These are phyloP conservation scores for Cryptus armator DNA, from an alignment of 2,888 invertebrate genomes.

Conservation along the genomic window DNA sequence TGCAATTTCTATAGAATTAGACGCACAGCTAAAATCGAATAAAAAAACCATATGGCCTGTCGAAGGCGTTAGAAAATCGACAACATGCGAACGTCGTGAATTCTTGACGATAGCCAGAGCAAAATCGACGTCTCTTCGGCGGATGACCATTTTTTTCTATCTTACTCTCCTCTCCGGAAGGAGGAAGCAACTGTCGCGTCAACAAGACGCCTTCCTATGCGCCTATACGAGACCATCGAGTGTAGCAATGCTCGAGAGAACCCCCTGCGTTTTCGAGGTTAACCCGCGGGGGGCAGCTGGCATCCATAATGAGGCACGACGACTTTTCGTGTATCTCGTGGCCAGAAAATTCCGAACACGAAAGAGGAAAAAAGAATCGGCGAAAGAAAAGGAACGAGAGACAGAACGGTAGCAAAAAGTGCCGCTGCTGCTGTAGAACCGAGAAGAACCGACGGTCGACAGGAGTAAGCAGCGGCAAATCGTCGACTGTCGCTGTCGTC, in stretches of 20 bases:
- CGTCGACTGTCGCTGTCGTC: slow-evolving; percentile 50
- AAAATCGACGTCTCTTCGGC: slow-evolving; percentile 13
- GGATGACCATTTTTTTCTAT: slow-evolving; percentile 30
- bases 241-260: slow-evolving; percentile 46
- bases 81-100: slow-evolving; percentile 69
- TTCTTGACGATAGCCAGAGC: slow-evolving; percentile 58
- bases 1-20: too few species aligned
- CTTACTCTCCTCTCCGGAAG: slow-evolving; percentile 57
- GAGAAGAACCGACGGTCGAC: slow-evolving; percentile 18
- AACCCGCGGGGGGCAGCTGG: slow-evolving; percentile 80
- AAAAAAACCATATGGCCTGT: background rate
- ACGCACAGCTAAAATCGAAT: background rate
- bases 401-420: slow-evolving; percentile 53
- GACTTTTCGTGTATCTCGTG: slow-evolving; percentile 45
- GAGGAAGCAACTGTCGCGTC: slow-evolving; percentile 67
- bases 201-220: slow-evolving; percentile 55
- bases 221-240: slow-evolving; percentile 18
- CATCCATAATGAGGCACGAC: slow-evolving; percentile 81
- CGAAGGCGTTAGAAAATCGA: slow-evolving; percentile 28
- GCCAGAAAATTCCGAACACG: slow-evolving; percentile 45
- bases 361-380: slow-evolving; percentile 55
- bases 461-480: background rate
- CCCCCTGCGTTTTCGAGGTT: slow-evolving; percentile 79
- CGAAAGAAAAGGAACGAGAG: background rate
- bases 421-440: slow-evolving; percentile 36